Base-by-base conservation (phyloP, 2,113 vertebrate genomes). In the Tetrax tetrax region DNA sequence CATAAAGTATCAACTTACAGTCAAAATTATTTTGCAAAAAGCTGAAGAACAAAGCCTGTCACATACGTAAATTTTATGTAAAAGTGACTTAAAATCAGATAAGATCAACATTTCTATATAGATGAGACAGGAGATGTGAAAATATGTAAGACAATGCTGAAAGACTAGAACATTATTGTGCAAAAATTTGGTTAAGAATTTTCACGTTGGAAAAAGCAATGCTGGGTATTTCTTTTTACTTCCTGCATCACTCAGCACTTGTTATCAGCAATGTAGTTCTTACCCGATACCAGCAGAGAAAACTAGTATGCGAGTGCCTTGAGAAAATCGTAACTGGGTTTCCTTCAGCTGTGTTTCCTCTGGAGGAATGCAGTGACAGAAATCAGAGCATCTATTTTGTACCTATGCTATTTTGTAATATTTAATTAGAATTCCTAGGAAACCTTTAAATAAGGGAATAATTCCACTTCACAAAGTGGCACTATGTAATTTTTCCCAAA, bases 31-130 rank as follows among this genome's bases (percentile, higher is more conserved):
- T 78, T 43, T n/a, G 3, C 6, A 37, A 47, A 87, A 21, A 4
- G 1, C 2, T 31, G 0, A n/a, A 70, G 59, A 61, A 4, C 1
- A n/a, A 35, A 47, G 11, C 7, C 12, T 48, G 8, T 27, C 33
- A 61, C 59, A 18, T 41, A 63, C 1, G 4, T 38, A 28, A 13
- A 6, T 35, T 33, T 10, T 38, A 2, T 5, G 2, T 18, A 56
- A 68, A 64, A 76, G 35, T 10, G 19, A 5, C 33, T 77, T 56
- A 18, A 78, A 50, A 35, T 35, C 12, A 43, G 12, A 45, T 43
- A 4, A 25, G 13, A 33, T 3, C 14, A 3, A 50, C 25, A 20
- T 61, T 47, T 60, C 57, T 13, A 47, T 24, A 43, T 7, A 41
- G 19, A 41, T 13, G 22, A 90, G 19, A n/a, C 28, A 41, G 41